These are phyloP conservation scores for Tribolium freemani DNA, from an alignment of 2,888 invertebrate genomes.

Conservation along the genomic window DNA sequence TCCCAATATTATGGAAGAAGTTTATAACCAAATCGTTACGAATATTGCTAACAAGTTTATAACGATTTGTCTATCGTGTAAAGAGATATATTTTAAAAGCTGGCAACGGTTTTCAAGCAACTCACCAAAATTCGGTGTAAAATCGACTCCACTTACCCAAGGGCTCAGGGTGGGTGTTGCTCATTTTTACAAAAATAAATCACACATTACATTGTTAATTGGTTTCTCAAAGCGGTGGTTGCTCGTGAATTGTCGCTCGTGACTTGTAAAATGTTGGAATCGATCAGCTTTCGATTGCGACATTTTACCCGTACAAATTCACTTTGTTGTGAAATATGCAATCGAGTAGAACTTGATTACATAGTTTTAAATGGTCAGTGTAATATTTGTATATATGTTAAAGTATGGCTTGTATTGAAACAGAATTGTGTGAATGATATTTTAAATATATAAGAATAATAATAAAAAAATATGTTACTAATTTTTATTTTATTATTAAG, in stretches of 20 bases:
- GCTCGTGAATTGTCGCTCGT: slow-evolving; percentile 46
- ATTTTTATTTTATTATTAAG: slow-evolving; percentile 28
- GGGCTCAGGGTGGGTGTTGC: slow-evolving; percentile 57
- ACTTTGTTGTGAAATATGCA: slow-evolving; percentile 50
- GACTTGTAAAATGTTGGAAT: slow-evolving; percentile 49
- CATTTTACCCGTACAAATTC: slow-evolving; percentile 40
- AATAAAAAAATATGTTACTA: slow-evolving; percentile 53
- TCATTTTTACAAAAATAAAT: slow-evolving; percentile 46
- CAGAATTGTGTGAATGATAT: slow-evolving; percentile 60
- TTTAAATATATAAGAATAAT: slow-evolving; percentile 62
- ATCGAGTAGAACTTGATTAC: slow-evolving; percentile 55
- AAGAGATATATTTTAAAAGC: slow-evolving; percentile 28
- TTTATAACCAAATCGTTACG: slow-evolving; percentile 26
- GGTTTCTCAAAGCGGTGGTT: slow-evolving; percentile 36
- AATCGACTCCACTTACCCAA: slow-evolving; percentile 52
- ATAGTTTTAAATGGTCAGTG: slow-evolving; percentile 56
- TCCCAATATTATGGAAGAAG: slow-evolving; percentile 31
- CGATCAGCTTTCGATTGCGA: slow-evolving; percentile 43
- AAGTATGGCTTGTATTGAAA: slow-evolving; percentile 59
- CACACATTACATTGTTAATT: slow-evolving; percentile 6
- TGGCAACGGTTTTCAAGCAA: slow-evolving; percentile 44
- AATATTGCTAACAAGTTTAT: slow-evolving; percentile 24
- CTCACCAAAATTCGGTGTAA: slow-evolving; percentile 40
- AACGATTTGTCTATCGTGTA: slow-evolving; percentile 33
- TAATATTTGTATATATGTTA: slow-evolving; percentile 62